A percentile compares a stretch with the other conserved stretches of the same genome.
These are phyloP conservation scores for Dilophus febrilis DNA, from an alignment of 2,888 invertebrate genomes.

Conservation along the genomic window DNA sequence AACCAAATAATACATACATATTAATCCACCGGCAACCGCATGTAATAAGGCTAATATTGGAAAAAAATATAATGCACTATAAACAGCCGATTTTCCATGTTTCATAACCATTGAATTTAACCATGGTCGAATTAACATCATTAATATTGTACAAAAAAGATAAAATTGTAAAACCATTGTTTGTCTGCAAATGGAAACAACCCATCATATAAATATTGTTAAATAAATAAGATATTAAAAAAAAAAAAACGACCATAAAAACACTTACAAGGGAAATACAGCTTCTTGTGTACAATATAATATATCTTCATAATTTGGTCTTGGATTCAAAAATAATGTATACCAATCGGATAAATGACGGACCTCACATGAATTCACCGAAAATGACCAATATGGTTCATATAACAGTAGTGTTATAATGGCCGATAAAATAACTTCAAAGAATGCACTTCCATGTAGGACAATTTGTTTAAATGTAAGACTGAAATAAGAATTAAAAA, in stretches of 20 bases:
- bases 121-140: slow-evolving; percentile 63
- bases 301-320: slow-evolving; percentile 73
- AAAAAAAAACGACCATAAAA: not conserved
- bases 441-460: slow-evolving; percentile 63
- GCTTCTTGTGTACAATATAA: slow-evolving; percentile 95
- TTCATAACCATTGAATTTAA: slow-evolving; percentile 49
- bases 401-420: slow-evolving; percentile 60
- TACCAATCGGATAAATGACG: slow-evolving; percentile 89
- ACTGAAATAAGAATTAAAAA: slow-evolving; percentile 22
- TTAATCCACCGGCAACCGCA: slow-evolving; percentile 75
- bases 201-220: slow-evolving; percentile 2
- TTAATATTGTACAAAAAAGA: slow-evolving; percentile 58
- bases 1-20: slow-evolving; percentile 81
- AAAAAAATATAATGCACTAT: slow-evolving; percentile 86
- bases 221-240: not conserved
- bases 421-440: slow-evolving; percentile 64
- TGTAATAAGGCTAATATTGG: slow-evolving; percentile 76
- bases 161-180: slow-evolving; percentile 85
- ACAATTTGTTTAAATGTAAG: slow-evolving; percentile 59
- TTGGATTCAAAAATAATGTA: slow-evolving; percentile 84
- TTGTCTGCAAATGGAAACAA: slow-evolving; percentile 50
- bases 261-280: slow-evolving; percentile 84
- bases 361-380: slow-evolving; percentile 61
- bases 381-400: slow-evolving; percentile 63
- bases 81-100: slow-evolving; percentile 64